Percentiles rank a stretch among this genome's conserved stretches.
Evolutionary conservation across 1,140 invertebrate species (phyloP).

Genomic region (Popillia japonica): DNA sequence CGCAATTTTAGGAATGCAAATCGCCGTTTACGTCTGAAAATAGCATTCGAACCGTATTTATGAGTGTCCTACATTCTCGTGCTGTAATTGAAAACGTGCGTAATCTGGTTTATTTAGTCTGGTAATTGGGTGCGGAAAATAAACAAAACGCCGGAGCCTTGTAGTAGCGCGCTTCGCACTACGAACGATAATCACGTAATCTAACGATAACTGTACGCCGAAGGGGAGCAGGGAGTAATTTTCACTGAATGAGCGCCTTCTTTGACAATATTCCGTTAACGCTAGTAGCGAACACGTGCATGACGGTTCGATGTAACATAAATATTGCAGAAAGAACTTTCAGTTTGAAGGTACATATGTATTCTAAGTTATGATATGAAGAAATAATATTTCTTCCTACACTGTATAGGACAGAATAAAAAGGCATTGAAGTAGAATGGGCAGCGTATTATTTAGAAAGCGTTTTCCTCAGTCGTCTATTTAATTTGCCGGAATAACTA

Average conservation of each 20-base stretch:
- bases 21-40: not conserved
- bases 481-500: not conserved
- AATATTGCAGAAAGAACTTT: not conserved
- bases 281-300: slow-evolving; percentile 8
- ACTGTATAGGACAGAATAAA: not conserved
- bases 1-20: slow-evolving; percentile 18
- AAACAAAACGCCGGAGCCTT: not conserved
- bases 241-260: slow-evolving; percentile 9
- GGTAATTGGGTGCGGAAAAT: slow-evolving; percentile 6
- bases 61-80: slow-evolving; percentile 6
- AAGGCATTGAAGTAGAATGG: not conserved
- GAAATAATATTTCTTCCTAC: not conserved
- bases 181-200: not conserved
- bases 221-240: not conserved
- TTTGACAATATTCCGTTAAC: not conserved
- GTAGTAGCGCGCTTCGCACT: not conserved
- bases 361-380: not conserved
- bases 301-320: not conserved
- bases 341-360: not conserved
- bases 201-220: not conserved
- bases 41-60: not conserved
- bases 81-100: slow-evolving; percentile 28
- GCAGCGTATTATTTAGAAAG: not conserved
- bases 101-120: slow-evolving; percentile 35
- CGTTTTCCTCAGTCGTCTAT: not conserved